A percentile compares a stretch with the other conserved stretches of the same genome.
Conservation (phyloP, 23 tunicate species). For the Phallusia fumigata region DNA sequence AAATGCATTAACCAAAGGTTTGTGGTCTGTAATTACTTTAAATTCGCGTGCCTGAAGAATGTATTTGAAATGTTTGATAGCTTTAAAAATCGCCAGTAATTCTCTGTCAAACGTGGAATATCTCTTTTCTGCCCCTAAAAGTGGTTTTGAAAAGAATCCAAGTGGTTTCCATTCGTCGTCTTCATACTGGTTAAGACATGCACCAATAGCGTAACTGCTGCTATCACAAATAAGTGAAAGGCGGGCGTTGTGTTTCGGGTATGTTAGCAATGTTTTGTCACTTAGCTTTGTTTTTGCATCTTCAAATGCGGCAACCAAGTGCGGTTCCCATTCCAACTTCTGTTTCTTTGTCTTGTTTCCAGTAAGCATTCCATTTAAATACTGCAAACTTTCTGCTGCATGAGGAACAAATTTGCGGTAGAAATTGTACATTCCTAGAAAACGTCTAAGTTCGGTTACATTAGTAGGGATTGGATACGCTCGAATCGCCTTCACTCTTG, state of each 20-base stretch:
- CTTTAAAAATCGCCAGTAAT: slow-evolving; percentile 9
- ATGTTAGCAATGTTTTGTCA: slow-evolving; percentile 7
- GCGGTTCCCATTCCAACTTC: not conserved
- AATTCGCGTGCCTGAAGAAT: slow-evolving; percentile 11
- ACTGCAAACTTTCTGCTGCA: not conserved
- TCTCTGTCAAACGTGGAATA: slow-evolving; percentile 11
- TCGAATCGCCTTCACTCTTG: not conserved
- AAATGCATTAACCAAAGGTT: slow-evolving; percentile 19
- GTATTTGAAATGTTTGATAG: slow-evolving; percentile 6
- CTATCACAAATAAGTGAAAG: slow-evolving; percentile 6
- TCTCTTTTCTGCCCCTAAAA: not conserved
- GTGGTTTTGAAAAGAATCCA: not conserved
- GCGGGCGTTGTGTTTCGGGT: not conserved
- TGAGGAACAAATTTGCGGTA: slow-evolving; percentile 11
- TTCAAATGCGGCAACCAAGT: not conserved
- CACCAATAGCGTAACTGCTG: not conserved
- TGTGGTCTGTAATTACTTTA: slow-evolving; percentile 17
- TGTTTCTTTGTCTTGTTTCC: not conserved
- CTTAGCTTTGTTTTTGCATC: not conserved
- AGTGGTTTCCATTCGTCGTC: slow-evolving; percentile 16
- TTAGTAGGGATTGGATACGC: not conserved
- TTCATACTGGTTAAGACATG: slow-evolving; percentile 3
- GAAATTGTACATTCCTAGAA: slow-evolving; percentile 13
- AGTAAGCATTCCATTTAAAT: not conserved
- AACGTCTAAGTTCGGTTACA: not conserved